Evolutionary conservation across 2,797 vertebrate genomes (phyloP).

Genomic region (Chrysocyon brachyurus): DNA sequence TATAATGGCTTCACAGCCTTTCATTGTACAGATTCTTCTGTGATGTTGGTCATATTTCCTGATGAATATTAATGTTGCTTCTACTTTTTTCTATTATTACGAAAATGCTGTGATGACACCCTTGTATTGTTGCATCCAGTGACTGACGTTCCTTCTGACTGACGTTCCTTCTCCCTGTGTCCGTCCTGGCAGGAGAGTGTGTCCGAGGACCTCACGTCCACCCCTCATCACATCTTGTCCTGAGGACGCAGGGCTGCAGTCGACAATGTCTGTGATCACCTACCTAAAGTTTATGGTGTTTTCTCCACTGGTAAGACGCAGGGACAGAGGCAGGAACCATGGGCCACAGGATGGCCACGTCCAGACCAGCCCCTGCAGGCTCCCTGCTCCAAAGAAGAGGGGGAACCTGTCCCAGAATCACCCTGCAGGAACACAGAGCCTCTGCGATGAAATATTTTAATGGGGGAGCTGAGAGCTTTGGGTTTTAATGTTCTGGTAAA

Average conservation of each 20-base stretch:
- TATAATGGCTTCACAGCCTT: fast-evolving
- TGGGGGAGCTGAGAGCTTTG: neutral
- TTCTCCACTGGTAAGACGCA: fast-evolving
- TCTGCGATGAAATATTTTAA: neutral
- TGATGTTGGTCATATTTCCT: neutral
- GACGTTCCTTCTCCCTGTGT: neutral
- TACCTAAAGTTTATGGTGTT: neutral
- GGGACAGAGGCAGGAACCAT: neutral
- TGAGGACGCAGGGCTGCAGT: too few species aligned
- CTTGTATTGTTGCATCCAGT: too few species aligned
- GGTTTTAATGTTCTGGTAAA: neutral
- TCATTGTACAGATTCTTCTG: fast-evolving
- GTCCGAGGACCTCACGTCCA: neutral
- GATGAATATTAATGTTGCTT: too few species aligned
- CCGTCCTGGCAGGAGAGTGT: too few species aligned
- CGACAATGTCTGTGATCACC: fast-evolving
- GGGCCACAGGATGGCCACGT: fast-evolving
- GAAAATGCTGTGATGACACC: neutral
- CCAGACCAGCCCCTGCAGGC: neutral
- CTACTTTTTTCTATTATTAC: neutral
- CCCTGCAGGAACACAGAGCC: neutral
- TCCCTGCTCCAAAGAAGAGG: neutral
- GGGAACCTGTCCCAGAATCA: too few species aligned
- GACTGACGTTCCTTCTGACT: neutral
- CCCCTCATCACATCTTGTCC: too few species aligned